Evolutionary conservation across 2,797 vertebrate species (phyloP).

Genomic region (Leucoraja ocellata): DNA sequence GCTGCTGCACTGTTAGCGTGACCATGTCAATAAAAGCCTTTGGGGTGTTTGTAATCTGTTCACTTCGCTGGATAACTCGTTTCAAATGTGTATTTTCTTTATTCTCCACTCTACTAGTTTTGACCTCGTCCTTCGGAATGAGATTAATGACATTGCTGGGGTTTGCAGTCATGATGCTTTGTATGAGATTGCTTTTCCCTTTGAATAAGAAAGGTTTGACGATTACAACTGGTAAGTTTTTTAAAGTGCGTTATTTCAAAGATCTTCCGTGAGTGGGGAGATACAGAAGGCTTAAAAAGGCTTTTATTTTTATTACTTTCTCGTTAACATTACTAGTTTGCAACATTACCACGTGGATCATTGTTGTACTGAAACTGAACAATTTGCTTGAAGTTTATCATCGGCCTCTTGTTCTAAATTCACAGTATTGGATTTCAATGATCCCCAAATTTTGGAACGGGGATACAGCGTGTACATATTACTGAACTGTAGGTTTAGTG

Average conservation of each 20-base stretch:
- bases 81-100: neutral
- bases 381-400: neutral
- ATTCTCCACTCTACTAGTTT: neutral
- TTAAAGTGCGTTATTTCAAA: neutral
- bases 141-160: neutral
- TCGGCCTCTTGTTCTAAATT: no score
- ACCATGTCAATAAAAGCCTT: neutral
- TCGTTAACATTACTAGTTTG: no score
- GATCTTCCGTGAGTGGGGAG: neutral
- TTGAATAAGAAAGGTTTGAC: neutral
- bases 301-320: no score
- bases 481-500: no score
- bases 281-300: neutral
- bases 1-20: neutral
- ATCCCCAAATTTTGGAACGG: no score
- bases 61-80: neutral
- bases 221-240: conserved; percentile 8
- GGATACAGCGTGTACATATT: no score
- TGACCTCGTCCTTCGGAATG: conserved; percentile 18
- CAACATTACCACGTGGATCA: neutral
- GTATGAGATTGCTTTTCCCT: neutral
- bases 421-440: no score
- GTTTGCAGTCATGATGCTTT: neutral
- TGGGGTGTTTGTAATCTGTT: neutral
- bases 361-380: neutral